Base-by-base conservation (phyloP, 2,888 invertebrate genomes). In the Thysanoteuthis rhombus region DNA sequence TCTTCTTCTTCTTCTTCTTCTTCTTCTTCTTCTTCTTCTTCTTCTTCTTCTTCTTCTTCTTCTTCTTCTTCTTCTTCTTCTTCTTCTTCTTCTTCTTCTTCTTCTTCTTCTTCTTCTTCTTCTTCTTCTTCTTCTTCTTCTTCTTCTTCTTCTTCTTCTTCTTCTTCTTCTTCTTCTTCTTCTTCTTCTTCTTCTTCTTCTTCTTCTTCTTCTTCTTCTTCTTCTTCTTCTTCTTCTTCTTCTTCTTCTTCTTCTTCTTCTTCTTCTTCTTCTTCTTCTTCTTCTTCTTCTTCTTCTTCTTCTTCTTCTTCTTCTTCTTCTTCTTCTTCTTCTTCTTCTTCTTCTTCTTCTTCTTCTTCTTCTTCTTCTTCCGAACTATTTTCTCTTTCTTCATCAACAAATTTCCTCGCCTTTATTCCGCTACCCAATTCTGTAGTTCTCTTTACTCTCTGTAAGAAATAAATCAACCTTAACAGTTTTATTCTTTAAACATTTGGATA, bases 231-330 rank as follows among this genome's bases (percentile, higher is more conserved):
- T 39, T 45, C 28, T 32, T n/a, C 32, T 92, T 45, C 36, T 39
- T n/a, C 93, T 45, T 94, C 91, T 40, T 36, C 39, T 36, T 36
- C 47, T 92, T 75, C 47, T 40, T 40, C 42, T 42, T 36, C 75
- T 25, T 42, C 12, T 32, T 52, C 40, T 92, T 32, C 0, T 38
- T 36, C 42, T 8, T 94, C 58, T 47, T 28, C 58, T 42, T 5
- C 2, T 91, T 40, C 39, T 90, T 94, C 92, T 91, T 25, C 75
- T 93, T 25, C 6, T 39, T 38, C 22, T 28, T 39, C 22, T 39
- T 90, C 42, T 42, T 42, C 42, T 42, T 42, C 42, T 42, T 42
- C 42, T 39, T 90, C 90, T 16, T 12, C 1, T 39, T 25, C 36
- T 47, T 47, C 93, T 36, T 45, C 40, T 47, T 19, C 22, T 47